Evolutionary conservation across 2,888 invertebrate genomes (phyloP).

Genomic region (Trisateles emortualis): DNA sequence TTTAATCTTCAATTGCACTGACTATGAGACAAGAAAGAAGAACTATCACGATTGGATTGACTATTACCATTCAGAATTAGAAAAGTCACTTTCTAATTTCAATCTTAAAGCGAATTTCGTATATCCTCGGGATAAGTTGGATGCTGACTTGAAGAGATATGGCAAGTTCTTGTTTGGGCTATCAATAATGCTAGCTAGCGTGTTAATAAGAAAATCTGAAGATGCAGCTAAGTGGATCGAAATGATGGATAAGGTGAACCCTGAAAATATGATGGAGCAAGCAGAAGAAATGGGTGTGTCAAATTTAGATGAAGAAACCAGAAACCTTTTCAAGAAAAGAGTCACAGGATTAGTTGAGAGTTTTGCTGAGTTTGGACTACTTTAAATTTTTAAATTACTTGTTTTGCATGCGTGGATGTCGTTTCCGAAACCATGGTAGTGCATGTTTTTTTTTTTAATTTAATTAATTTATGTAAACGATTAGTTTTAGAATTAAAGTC

Average conservation of each 20-base stretch:
- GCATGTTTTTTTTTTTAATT: too few relatives aligned
- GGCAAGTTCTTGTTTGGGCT: slow-evolving; percentile 38
- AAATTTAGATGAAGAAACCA: slow-evolving; percentile 23
- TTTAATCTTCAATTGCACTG: slow-evolving; percentile 58
- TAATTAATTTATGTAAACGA: too few relatives aligned
- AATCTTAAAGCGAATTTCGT: slow-evolving; percentile 42
- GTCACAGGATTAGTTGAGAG: slow-evolving; percentile 42
- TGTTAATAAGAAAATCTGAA: slow-evolving; percentile 39
- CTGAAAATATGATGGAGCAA: not conserved
- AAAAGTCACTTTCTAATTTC: slow-evolving; percentile 41
- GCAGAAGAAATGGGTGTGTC: slow-evolving; percentile 1
- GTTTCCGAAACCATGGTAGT: too few relatives aligned
- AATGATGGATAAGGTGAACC: slow-evolving; percentile 6
- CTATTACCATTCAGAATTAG: slow-evolving; percentile 49
- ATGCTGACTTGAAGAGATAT: slow-evolving; percentile 50
- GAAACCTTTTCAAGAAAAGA: slow-evolving; percentile 27
- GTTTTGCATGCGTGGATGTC: too few relatives aligned
- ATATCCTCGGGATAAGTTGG: slow-evolving; percentile 48
- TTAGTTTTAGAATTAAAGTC: too few relatives aligned
- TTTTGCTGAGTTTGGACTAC: slow-evolving; percentile 32
- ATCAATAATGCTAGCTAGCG: slow-evolving; percentile 34
- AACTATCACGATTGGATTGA: slow-evolving; percentile 54
- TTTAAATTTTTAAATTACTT: slow-evolving; percentile 14
- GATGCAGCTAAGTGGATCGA: slow-evolving; percentile 45
- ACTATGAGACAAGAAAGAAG: slow-evolving; percentile 47